Conservation (phyloP, 2,797 vertebrate species). For the Chromobotia macracanthus region DNA sequence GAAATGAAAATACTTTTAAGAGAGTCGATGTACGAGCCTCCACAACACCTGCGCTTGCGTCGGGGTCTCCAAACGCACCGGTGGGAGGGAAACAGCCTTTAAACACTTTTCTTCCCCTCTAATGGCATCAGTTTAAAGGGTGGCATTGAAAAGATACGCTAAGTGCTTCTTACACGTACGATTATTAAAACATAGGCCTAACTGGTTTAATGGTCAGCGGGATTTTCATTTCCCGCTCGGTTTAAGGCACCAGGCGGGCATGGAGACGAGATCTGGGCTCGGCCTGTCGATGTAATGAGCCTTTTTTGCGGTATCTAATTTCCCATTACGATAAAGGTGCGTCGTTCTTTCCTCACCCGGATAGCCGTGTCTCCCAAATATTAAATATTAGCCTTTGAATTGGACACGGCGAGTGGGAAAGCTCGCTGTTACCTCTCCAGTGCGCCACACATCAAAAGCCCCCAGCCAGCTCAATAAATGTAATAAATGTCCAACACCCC, state of each 20-base stretch:
- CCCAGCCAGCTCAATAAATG: slow-evolving; percentile 79
- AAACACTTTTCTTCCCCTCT: slow-evolving; percentile 25
- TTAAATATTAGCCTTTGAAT: slow-evolving; percentile 88
- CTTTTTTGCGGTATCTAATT: slow-evolving; percentile 49
- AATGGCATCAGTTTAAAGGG: slow-evolving; percentile 46
- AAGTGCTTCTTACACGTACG: slow-evolving; percentile 42
- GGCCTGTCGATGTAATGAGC: slow-evolving; percentile 44
- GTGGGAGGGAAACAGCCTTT: slow-evolving; percentile 16
- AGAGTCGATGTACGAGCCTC: slow-evolving; percentile 14
- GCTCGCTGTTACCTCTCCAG: slow-evolving; percentile 76
- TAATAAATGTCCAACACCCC: slow-evolving; percentile 86
- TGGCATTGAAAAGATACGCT: slow-evolving; percentile 39
- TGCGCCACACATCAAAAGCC: slow-evolving; percentile 82
- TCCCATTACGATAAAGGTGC: slow-evolving; percentile 36
- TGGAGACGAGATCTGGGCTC: slow-evolving; percentile 7
- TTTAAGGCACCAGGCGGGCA: slow-evolving; percentile 31
- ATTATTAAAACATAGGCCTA: slow-evolving; percentile 47
- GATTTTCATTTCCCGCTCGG: slow-evolving; percentile 51
- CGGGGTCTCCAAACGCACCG: not conserved
- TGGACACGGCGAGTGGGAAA: slow-evolving; percentile 82
- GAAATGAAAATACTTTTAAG: slow-evolving; percentile 26
- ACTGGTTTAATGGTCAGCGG: slow-evolving; percentile 37
- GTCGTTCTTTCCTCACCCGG: slow-evolving; percentile 43
- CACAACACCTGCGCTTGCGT: slow-evolving; percentile 42
- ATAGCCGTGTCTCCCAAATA: slow-evolving; percentile 77